Evolutionary conservation across 2,888 invertebrate genomes (phyloP).

Genomic region (Eulithis testata): DNA sequence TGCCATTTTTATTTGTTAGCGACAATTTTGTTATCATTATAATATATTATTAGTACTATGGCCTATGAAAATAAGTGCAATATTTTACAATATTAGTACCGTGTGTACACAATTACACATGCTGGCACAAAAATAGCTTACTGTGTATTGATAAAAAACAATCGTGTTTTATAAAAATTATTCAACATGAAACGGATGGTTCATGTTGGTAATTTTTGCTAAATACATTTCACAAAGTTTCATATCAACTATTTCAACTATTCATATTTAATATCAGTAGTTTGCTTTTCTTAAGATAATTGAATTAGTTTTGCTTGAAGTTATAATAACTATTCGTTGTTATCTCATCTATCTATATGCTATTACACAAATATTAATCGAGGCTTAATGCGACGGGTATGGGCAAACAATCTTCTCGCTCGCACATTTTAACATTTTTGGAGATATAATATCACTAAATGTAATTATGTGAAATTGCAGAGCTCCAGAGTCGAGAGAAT

Average conservation of each 20-base stretch:
- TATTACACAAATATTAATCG: constrained; percentile 18
- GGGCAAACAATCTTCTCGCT: too few relatives aligned
- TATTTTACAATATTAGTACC: constrained; percentile 45
- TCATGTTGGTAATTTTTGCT: not conserved
- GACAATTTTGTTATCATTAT: constrained; percentile 38
- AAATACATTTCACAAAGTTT: not conserved
- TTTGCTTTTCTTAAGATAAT: constrained; percentile 6
- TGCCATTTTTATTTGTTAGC: constrained; percentile 46
- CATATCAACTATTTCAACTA: constrained; percentile 3
- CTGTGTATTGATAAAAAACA: constrained; percentile 19
- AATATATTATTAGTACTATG: constrained; percentile 37
- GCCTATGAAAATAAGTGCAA: constrained; percentile 62
- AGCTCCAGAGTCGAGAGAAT: too few relatives aligned
- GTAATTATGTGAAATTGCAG: too few relatives aligned
- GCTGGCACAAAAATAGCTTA: constrained; percentile 52
- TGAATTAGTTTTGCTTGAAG: not conserved
- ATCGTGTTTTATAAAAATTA: not conserved
- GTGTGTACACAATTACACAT: constrained; percentile 40
- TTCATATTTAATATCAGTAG: constrained; percentile 3
- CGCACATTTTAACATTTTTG: too few relatives aligned
- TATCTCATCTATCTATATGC: constrained; percentile 15
- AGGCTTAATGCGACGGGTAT: too few relatives aligned
- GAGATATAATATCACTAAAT: too few relatives aligned
- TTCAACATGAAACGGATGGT: not conserved
- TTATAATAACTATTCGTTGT: not conserved